phyloP scores from a whole-genome alignment of 2,888 invertebrate species.

The Drosophila macrospina region DNA sequence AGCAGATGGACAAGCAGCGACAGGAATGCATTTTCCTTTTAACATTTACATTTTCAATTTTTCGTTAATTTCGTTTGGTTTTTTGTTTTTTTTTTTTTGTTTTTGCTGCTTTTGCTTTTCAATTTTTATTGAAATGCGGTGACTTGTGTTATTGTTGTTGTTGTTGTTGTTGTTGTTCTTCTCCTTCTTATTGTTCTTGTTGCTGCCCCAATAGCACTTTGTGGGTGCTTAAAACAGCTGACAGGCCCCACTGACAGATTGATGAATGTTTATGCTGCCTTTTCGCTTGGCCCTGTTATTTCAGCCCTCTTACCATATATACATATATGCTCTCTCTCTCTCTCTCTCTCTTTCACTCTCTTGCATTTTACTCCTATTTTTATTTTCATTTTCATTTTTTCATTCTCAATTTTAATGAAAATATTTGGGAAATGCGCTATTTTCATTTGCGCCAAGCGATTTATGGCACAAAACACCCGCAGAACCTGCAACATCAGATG shows the following conservation, averaged over 20 bases:
- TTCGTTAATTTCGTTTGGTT: neutral
- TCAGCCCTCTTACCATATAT: constrained; percentile 47
- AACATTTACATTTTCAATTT: constrained; percentile 56
- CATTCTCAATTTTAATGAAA: constrained; percentile 74
- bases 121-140: constrained; percentile 66
- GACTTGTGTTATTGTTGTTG: constrained; percentile 26
- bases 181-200: constrained; percentile 25
- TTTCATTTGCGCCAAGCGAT: constrained; percentile 71
- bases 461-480: constrained; percentile 50
- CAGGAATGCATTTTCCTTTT: constrained; percentile 41
- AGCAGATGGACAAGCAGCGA: constrained; percentile 16
- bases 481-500: constrained; percentile 3
- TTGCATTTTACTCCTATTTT: no score
- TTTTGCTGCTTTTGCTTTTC: constrained; percentile 20
- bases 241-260: constrained; percentile 82
- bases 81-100: constrained; percentile 14
- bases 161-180: constrained; percentile 25
- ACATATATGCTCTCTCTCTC: constrained; percentile 1
- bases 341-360: neutral
- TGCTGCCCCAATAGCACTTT: constrained; percentile 73
- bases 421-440: constrained; percentile 76
- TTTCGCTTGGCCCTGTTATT: constrained; percentile 52
- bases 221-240: constrained; percentile 83
- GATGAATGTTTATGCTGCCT: constrained; percentile 77
- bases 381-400: constrained; percentile 37